phyloP scores from a whole-genome alignment of 1,140 invertebrate genomes.

The Diabrotica undecimpunctata region DNA sequence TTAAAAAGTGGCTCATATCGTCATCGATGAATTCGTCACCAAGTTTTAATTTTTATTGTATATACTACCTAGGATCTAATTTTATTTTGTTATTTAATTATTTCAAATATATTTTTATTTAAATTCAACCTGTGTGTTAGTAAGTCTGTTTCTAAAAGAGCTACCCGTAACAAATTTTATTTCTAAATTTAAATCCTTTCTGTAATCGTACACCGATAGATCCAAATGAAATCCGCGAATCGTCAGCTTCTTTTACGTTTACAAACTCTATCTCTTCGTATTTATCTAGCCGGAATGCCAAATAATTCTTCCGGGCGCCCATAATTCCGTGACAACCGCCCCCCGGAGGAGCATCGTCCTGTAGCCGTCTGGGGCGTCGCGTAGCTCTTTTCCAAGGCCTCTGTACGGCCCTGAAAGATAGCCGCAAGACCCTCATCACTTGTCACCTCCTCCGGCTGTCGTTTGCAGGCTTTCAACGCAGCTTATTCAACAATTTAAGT shows the following conservation, averaged over 20 bases:
- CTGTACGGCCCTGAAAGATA: constrained; percentile 1
- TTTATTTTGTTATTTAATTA: too few relatives aligned
- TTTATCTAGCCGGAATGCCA: neutral
- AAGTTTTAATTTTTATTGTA: too few relatives aligned
- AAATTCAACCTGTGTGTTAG: too few relatives aligned
- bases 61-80: too few relatives aligned
- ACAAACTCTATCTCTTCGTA: neutral
- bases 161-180: too few relatives aligned
- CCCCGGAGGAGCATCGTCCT: neutral
- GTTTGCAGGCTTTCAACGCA: constrained; percentile 19
- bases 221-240: too few relatives aligned
- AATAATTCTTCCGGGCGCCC: neutral
- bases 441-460: constrained; percentile 17
- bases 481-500: constrained; percentile 18
- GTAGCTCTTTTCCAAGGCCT: constrained; percentile 9
- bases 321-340: neutral
- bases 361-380: neutral
- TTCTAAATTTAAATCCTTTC: too few relatives aligned
- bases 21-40: too few relatives aligned
- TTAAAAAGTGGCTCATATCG: too few relatives aligned
- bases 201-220: too few relatives aligned
- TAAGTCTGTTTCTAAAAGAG: too few relatives aligned
- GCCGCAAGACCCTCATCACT: constrained; percentile 19
- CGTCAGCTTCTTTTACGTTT: neutral
- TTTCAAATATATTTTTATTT: too few relatives aligned